Evolutionary conservation across 1,140 invertebrate species (phyloP).

Genomic region (Papilio machaon): DNA sequence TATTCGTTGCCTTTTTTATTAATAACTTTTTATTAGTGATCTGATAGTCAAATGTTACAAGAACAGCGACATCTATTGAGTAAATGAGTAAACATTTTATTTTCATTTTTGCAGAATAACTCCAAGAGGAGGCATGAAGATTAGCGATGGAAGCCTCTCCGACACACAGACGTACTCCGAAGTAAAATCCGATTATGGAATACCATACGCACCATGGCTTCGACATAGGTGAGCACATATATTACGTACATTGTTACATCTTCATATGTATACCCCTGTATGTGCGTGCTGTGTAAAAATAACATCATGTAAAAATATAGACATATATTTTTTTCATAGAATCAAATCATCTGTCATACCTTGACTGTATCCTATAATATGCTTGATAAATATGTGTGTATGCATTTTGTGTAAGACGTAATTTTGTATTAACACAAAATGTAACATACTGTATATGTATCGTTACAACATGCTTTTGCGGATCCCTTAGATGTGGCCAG

Average conservation of each 20-base stretch:
- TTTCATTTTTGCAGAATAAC: conserved; percentile 72
- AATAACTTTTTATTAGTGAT: too few species aligned
- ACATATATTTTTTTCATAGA: conserved; percentile 43
- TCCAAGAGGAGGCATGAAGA: conserved; percentile 83
- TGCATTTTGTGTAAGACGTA: conserved; percentile 48
- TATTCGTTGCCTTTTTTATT: too few species aligned
- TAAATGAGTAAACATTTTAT: conserved; percentile 24
- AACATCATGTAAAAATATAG: conserved; percentile 29
- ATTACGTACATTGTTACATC: background rate
- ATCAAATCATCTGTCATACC: conserved; percentile 48
- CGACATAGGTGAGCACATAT: conserved; percentile 83
- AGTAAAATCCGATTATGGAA: conserved; percentile 85
- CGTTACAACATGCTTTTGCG: conserved; percentile 58
- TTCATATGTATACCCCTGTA: background rate
- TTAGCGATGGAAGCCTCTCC: conserved; percentile 90
- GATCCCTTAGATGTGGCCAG: conserved; percentile 61
- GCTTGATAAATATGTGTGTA: conserved; percentile 42
- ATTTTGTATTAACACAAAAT: conserved; percentile 45
- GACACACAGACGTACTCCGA: conserved; percentile 87
- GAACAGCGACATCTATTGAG: background rate
- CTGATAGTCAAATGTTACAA: too few species aligned
- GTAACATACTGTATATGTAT: conserved; percentile 45
- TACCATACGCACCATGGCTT: conserved; percentile 87
- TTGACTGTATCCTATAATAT: conserved; percentile 42
- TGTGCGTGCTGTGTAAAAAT: conserved; percentile 19